Conservation (phyloP, 2,113 vertebrate genomes). For the Nothocercus julius region DNA sequence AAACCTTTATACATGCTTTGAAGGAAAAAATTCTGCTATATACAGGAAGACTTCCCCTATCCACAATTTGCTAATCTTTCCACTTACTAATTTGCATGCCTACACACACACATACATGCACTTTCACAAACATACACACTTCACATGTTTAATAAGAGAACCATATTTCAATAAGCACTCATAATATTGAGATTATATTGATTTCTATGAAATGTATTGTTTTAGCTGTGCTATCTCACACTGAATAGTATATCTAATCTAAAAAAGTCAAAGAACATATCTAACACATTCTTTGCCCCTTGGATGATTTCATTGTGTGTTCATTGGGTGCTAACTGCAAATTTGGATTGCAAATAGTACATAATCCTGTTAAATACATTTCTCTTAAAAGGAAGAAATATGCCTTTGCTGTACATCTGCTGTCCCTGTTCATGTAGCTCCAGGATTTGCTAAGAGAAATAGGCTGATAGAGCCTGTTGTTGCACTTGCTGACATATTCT, state of each 20-base stretch:
- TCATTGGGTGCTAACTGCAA: conserved; percentile 56
- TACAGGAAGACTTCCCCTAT: conserved; percentile 14
- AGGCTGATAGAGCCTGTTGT: conserved; percentile 23
- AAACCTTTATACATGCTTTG: conserved; percentile 47
- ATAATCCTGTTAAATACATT: conserved; percentile 56
- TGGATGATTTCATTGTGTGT: conserved; percentile 32
- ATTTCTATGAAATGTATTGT: neutral
- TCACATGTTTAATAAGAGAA: conserved; percentile 4
- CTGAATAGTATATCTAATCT: conserved; percentile 11
- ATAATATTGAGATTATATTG: neutral
- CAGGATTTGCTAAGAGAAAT: conserved; percentile 36
- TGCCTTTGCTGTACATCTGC: conserved; percentile 2
- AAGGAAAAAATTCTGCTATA: conserved; percentile 4
- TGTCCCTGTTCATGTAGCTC: conserved; percentile 3
- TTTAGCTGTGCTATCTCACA: neutral
- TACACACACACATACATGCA: neutral
- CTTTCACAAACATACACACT: neutral
- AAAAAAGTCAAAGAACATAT: conserved; percentile 19
- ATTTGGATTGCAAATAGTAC: conserved; percentile 45
- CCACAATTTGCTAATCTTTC: conserved; percentile 40
- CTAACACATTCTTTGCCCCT: conserved; percentile 26
- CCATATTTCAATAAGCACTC: neutral
- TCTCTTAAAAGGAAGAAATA: conserved; percentile 9
- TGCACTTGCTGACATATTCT: conserved; percentile 35
- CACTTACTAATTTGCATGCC: conserved; percentile 29